Evolutionary conservation across 2,888 invertebrate genomes (phyloP).

Genomic region (Agrotis clavis): DNA sequence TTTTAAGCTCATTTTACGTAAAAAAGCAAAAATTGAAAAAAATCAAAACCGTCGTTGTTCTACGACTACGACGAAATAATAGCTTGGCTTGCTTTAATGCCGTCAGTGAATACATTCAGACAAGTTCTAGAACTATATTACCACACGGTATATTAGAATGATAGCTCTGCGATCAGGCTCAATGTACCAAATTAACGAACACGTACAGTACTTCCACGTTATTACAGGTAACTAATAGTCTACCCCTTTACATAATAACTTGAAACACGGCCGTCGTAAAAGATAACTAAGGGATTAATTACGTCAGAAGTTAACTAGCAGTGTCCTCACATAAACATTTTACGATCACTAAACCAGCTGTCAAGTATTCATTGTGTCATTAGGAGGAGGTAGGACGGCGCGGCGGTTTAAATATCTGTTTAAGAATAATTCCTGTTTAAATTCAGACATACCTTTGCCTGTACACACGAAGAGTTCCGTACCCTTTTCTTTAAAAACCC

Average conservation of each 20-base stretch:
- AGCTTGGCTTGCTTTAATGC: too few species aligned
- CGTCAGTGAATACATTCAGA: too few species aligned
- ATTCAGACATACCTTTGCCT: background rate
- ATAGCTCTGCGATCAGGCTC: background rate
- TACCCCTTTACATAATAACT: constrained; percentile 33
- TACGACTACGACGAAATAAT: too few species aligned
- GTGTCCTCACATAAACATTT: constrained; percentile 43
- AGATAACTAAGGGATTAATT: constrained; percentile 45
- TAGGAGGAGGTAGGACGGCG: background rate
- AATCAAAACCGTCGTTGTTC: too few species aligned
- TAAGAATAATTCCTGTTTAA: too few species aligned
- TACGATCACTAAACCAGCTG: constrained; percentile 41
- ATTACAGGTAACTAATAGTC: constrained; percentile 36
- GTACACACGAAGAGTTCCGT: too few species aligned
- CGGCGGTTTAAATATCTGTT: constrained; percentile 2
- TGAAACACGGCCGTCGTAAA: constrained; percentile 26
- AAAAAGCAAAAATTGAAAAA: too few species aligned
- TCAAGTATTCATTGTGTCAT: constrained; percentile 25
- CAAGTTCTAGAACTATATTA: too few species aligned
- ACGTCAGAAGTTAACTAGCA: constrained; percentile 16
- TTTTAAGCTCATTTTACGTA: too few species aligned
- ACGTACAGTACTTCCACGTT: background rate
- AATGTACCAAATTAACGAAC: constrained; percentile 10
- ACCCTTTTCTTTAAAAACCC: too few species aligned
- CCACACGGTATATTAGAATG: background rate